Evolutionary conservation across 2,113 vertebrate genomes (phyloP), one percentile per base, ranked within the genome.

Genomic region (Petroica traversi): DNA sequence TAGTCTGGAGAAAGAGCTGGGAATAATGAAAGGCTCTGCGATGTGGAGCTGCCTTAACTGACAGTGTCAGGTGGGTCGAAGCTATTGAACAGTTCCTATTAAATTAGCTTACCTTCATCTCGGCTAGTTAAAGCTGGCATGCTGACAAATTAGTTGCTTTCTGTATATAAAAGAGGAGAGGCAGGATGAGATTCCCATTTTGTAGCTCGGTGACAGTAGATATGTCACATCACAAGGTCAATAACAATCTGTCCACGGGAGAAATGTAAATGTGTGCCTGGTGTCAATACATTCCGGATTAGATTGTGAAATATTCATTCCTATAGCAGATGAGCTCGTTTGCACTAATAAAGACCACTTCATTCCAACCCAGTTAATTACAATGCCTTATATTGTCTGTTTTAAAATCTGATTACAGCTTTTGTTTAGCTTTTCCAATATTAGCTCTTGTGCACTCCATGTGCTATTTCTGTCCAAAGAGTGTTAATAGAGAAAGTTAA

Each of bases 51-150:
- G 90, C 91, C 92, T 97, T 96, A 96, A 98, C 92, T 98, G 96
- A 98, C 97, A 95, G 82, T 98, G 96, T 98, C 96, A 98, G 96
- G 96, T 98, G 83, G 95, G 97, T 98, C 96, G 85, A 98, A 97
- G 93, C 89, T 98, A 98, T 97, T 98, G 97, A 98, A 98, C 96
- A 95, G 93, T 97, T 98, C 97, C 91, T 95, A 98, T 98, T 98
- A 98, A 98, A 98, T 98, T 97, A 98, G 95, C 95, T 95, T 95
- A 97, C 96, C 95, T 98, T 97, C 94, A 98, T 98, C 97, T 97
- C 52, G 38, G 96, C 94, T 97, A 96, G 96, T 98, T 98, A 97
- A 98, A 98, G 88, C 94, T 98, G 97, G 96, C 96, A 97, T 95
- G 85, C 97, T 97, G 97, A 97, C 97, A 98, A 98, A 98, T 98